Evolutionary conservation across 2,797 vertebrate species (phyloP).

Genomic region (Alectoris magna): DNA sequence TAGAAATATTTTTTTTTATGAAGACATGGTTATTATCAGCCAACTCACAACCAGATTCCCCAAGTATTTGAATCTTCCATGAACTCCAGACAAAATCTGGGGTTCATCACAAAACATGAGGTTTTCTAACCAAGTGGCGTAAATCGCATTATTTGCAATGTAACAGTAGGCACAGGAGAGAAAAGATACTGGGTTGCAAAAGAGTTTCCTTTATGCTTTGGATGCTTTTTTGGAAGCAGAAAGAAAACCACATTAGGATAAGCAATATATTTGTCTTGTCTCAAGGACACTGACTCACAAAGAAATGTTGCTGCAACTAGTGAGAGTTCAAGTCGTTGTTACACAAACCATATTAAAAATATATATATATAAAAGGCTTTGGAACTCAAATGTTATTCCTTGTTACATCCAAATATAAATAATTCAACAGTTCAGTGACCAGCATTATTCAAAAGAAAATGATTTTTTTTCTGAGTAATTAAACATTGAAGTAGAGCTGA

Average conservation of each 20-base stretch:
- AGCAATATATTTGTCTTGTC: constrained; percentile 39
- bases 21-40: neutral
- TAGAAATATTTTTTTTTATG: constrained; percentile 4
- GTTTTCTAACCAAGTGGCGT: neutral
- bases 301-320: constrained; percentile 1
- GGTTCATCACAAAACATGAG: constrained; percentile 29
- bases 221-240: constrained; percentile 20
- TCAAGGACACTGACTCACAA: constrained; percentile 10
- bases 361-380: neutral
- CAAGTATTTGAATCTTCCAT: neutral
- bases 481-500: neutral
- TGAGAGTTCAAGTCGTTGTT: neutral
- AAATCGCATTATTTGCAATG: neutral
- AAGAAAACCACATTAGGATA: constrained; percentile 25
- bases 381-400: neutral
- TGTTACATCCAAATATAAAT: neutral
- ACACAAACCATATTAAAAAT: neutral
- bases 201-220: constrained; percentile 6
- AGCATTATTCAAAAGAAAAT: neutral
- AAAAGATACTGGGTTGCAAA: neutral
- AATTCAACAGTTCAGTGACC: constrained; percentile 1
- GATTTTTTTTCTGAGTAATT: neutral
- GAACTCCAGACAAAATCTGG: constrained; percentile 20
- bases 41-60: constrained; percentile 26
- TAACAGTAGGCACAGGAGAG: constrained; percentile 1